These are phyloP conservation scores for Oscheius onirici DNA, from an alignment of 2,888 invertebrate species.

Conservation along the genomic window DNA sequence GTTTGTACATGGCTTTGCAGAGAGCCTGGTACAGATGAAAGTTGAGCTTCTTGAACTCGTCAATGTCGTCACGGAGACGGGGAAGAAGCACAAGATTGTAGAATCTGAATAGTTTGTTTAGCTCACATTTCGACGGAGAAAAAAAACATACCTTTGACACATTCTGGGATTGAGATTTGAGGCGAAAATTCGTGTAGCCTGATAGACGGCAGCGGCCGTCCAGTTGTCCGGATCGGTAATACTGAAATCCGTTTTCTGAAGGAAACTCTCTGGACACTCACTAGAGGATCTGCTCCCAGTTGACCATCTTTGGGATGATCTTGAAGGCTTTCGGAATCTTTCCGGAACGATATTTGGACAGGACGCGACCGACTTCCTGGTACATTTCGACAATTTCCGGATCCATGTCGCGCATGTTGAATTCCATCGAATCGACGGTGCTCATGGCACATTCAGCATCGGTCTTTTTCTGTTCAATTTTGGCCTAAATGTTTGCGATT, in stretches of 20 bases:
- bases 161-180: slow-evolving; percentile 94
- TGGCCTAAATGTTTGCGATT: slow-evolving; percentile 77
- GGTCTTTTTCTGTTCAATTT: slow-evolving; percentile 51
- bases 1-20: slow-evolving; percentile 91
- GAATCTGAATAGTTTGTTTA: slow-evolving; percentile 75
- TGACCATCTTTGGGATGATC: slow-evolving; percentile 84
- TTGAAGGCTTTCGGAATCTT: slow-evolving; percentile 98
- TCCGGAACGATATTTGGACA: slow-evolving; percentile 89
- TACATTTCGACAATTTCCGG: slow-evolving; percentile 85
- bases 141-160: slow-evolving; percentile 81
- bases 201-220: slow-evolving; percentile 98
- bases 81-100: slow-evolving; percentile 92
- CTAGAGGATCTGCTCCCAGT: slow-evolving; percentile 73
- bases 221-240: slow-evolving; percentile 79
- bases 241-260: slow-evolving; percentile 35
- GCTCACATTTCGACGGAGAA: not conserved
- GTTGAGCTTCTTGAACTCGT: slow-evolving; percentile 92
- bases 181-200: slow-evolving; percentile 93
- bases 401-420: slow-evolving; percentile 77
- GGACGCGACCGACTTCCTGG: slow-evolving; percentile 86
- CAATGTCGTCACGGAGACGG: slow-evolving; percentile 88
- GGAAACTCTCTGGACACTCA: slow-evolving; percentile 39
- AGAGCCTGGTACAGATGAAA: slow-evolving; percentile 95
- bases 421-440: slow-evolving; percentile 50
- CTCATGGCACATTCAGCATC: slow-evolving; percentile 52